Percentiles rank a stretch among this genome's conserved stretches.
These are phyloP conservation scores for Aphaenogaster rudis DNA, from an alignment of 1,140 invertebrate species.

Conservation along the genomic window DNA sequence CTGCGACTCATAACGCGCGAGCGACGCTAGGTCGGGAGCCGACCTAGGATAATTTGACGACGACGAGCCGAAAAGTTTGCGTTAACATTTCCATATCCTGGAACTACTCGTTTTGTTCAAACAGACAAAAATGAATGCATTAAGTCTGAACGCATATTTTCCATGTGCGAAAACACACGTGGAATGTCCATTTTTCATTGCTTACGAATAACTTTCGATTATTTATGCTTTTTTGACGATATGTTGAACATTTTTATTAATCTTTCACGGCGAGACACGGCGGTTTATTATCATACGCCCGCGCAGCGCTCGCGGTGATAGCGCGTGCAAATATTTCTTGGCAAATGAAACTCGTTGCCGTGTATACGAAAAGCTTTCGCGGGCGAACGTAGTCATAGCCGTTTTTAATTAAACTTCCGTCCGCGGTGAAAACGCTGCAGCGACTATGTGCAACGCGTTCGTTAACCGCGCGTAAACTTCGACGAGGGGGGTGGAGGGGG, in stretches of 20 bases:
- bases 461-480: constrained; percentile 57
- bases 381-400: constrained; percentile 16
- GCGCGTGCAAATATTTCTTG: constrained; percentile 56
- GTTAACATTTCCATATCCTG: constrained; percentile 20
- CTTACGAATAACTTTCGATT: background rate
- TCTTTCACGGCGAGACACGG: constrained; percentile 2
- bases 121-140: background rate
- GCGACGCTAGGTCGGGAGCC: background rate
- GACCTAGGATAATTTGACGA: background rate
- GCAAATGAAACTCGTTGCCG: constrained; percentile 55
- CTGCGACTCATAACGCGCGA: constrained; percentile 42
- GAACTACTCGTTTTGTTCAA: background rate
- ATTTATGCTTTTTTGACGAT: background rate
- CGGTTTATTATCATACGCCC: constrained; percentile 29
- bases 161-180: background rate
- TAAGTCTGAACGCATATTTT: background rate
- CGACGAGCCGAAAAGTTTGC: constrained; percentile 6
- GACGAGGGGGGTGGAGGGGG: background rate
- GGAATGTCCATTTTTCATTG: background rate
- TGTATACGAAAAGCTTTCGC: constrained; percentile 37
- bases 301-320: background rate
- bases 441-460: constrained; percentile 37
- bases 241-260: constrained; percentile 37
- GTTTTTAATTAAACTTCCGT: constrained; percentile 64
- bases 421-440: constrained; percentile 34